Conservation (phyloP, 2,888 invertebrate species). For the Nasonia oneida region DNA sequence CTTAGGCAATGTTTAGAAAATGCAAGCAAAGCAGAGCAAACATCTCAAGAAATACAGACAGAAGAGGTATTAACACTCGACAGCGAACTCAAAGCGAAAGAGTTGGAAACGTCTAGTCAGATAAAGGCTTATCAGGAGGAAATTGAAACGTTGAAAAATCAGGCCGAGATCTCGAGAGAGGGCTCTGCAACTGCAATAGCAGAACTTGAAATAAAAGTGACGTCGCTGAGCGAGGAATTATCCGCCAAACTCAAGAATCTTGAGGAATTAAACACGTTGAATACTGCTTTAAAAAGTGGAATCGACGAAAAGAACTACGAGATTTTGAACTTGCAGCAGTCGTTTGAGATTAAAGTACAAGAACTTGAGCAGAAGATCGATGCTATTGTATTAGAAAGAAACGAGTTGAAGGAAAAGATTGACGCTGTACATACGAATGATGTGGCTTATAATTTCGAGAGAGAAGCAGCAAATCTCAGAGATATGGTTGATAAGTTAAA, state of each 20-base stretch:
- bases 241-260: constrained; percentile 28
- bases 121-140: constrained; percentile 43
- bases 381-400: constrained; percentile 46
- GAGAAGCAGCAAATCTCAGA: constrained; percentile 16
- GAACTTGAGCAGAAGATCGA: constrained; percentile 49
- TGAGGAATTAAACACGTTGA: constrained; percentile 38
- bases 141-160: constrained; percentile 36
- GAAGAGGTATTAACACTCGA: not conserved
- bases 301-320: constrained; percentile 45
- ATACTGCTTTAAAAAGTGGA: constrained; percentile 15
- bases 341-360: constrained; percentile 34
- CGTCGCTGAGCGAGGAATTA: constrained; percentile 23
- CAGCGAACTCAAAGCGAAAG: not conserved
- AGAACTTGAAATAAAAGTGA: constrained; percentile 24
- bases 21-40: not conserved
- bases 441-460: constrained; percentile 26
- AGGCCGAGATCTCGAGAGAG: not conserved
- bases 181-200: not conserved
- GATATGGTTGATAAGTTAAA: constrained; percentile 17
- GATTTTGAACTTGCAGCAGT: constrained; percentile 22
- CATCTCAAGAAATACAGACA: constrained; percentile 7
- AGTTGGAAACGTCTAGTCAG: constrained; percentile 5
- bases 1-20: not conserved
- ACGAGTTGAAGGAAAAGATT: constrained; percentile 51
- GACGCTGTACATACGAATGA: constrained; percentile 11